Conservation (phyloP, 2,888 invertebrate genomes). For the Tenthredo livida region DNA sequence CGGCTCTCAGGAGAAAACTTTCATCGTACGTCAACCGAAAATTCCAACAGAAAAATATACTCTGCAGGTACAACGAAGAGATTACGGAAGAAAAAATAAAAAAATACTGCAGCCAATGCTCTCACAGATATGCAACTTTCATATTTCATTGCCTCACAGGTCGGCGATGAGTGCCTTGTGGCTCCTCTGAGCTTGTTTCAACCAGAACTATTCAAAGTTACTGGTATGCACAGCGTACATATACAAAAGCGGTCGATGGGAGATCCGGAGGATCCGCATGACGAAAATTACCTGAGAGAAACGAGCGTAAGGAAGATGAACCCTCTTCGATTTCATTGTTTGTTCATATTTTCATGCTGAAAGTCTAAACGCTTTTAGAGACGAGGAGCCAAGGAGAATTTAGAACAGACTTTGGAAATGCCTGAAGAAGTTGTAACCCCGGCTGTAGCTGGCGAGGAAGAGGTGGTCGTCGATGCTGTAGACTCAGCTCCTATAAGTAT, state of each 20-base stretch:
- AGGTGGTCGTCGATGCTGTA: slow-evolving; percentile 79
- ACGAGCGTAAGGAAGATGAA: slow-evolving; percentile 82
- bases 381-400: slow-evolving; percentile 82
- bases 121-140: neutral
- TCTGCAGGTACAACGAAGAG: slow-evolving; percentile 79
- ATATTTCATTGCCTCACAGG: slow-evolving; percentile 76
- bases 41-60: slow-evolving; percentile 86
- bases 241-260: slow-evolving; percentile 86
- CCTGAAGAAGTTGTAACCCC: slow-evolving; percentile 78
- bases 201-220: slow-evolving; percentile 92
- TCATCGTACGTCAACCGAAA: slow-evolving; percentile 87
- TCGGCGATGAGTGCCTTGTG: slow-evolving; percentile 95
- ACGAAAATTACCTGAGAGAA: slow-evolving; percentile 94
- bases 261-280: slow-evolving; percentile 96
- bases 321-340: neutral
- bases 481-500: slow-evolving; percentile 74
- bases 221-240: slow-evolving; percentile 87
- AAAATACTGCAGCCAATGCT: neutral
- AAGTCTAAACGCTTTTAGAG: slow-evolving; percentile 73
- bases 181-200: slow-evolving; percentile 94
- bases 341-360: neutral
- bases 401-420: slow-evolving; percentile 79
- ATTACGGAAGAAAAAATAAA: neutral
- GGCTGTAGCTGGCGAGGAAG: slow-evolving; percentile 75
- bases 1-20: slow-evolving; percentile 92